Evolutionary conservation across 2,888 invertebrate species (phyloP), one percentile per base, ranked within the genome.

Genomic region (Exocentrus adspersus): DNA sequence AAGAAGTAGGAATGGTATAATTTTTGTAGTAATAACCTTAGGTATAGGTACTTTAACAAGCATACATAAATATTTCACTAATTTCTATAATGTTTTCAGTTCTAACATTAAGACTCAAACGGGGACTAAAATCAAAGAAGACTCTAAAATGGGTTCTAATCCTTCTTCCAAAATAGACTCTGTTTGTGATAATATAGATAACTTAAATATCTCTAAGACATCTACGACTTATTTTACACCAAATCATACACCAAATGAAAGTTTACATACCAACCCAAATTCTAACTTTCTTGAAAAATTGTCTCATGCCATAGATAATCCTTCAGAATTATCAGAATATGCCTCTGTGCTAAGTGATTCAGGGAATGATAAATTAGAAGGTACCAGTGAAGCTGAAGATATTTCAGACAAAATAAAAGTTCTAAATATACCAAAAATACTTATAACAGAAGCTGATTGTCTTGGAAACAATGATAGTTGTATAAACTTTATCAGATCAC

Each of bases 201-300:
- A 43, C 53, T 43, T 46, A 41, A 50, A 56, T 28, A 14, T 56
- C 16, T 62, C 61, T 7, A 24, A 32, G 50, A 30, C 51, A 16
- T 42, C 42, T 21, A 58, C 58, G 4, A 53, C 52, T 6, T 63
- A 63, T 28, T 52, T 41, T 14, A 63, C 43, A 1, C 58, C 62
- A 19, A 63, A 58, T 30, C 46, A 46, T 14, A 63, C 43, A 1
- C 58, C 62, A 19, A 63, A 58, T 30, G 53, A 58, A 5, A 46
- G 45, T 45, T 37, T 53, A 42, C 48, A 21, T 52, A 42, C 42
- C 16, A 28, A 37, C n/a, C 12, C 1, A 1, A 52, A 43, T 32
- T 56, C 52, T 9, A 45, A 42, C 3, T 57, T 57, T 10, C 32
- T 57, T 4, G 46, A 57, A 14, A 57, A 46, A 57, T 20, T 57